These are phyloP conservation scores for Cerceris rybyensis DNA, from an alignment of 2,888 invertebrate species.

Conservation along the genomic window DNA sequence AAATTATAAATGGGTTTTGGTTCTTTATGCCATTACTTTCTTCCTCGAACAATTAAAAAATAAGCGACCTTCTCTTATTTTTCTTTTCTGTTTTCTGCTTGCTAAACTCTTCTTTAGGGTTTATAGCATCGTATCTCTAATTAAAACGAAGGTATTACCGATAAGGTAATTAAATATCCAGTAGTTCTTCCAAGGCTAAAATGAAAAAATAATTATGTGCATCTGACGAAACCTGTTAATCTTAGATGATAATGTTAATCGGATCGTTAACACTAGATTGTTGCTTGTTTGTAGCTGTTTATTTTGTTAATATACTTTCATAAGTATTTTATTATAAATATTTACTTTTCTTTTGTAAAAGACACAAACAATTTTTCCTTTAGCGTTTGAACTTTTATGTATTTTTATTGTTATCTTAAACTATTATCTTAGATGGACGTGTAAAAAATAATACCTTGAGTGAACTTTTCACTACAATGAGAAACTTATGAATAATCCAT, in stretches of 20 bases:
- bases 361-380: too few species aligned
- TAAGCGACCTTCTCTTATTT: conserved; percentile 6
- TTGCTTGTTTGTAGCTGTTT: background rate
- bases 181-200: conserved; percentile 66
- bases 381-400: too few species aligned
- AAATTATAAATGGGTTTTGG: conserved; percentile 19
- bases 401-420: background rate
- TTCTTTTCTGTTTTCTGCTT: conserved; percentile 9
- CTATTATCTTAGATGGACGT: background rate
- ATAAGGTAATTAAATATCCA: conserved; percentile 55
- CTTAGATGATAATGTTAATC: background rate
- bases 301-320: too few species aligned
- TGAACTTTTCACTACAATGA: conserved; percentile 12
- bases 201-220: conserved; percentile 57
- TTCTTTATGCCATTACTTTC: conserved; percentile 18
- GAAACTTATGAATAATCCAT: conserved; percentile 22
- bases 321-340: too few species aligned
- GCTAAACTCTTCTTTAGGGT: conserved; percentile 27
- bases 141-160: conserved; percentile 51
- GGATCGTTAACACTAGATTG: background rate
- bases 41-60: conserved; percentile 30
- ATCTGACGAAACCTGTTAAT: background rate
- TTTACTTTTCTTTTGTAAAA: too few species aligned
- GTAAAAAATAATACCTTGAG: conserved; percentile 8
- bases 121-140: conserved; percentile 44